These are phyloP conservation scores for Altica lythri DNA, from an alignment of 2,888 invertebrate genomes.

Conservation along the genomic window DNA sequence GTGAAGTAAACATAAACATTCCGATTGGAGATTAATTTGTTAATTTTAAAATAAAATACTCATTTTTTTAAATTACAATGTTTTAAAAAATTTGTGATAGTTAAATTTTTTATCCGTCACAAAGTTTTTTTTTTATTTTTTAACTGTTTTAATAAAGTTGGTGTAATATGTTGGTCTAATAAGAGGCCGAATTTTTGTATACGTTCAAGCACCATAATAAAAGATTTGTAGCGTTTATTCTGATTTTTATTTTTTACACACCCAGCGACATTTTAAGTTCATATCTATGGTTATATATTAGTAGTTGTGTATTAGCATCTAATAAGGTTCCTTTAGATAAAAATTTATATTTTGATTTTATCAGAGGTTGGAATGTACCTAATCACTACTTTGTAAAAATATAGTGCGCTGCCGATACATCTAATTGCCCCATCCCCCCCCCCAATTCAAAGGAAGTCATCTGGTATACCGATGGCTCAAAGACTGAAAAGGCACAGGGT, in stretches of 20 bases:
- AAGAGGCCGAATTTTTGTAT: slow-evolving; percentile 42
- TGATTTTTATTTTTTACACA: slow-evolving; percentile 29
- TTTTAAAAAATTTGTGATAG: slow-evolving; percentile 13
- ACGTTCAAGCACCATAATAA: slow-evolving; percentile 45
- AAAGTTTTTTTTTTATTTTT: slow-evolving; percentile 10
- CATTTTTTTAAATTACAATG: slow-evolving; percentile 6
- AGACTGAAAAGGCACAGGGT: too few relatives aligned
- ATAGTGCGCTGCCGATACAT: too few relatives aligned
- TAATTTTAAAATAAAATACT: slow-evolving; percentile 15
- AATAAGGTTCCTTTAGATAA: too few relatives aligned
- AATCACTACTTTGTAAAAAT: too few relatives aligned
- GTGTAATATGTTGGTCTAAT: slow-evolving; percentile 21
- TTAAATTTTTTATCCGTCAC: slow-evolving; percentile 9
- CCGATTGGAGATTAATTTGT: slow-evolving; percentile 9
- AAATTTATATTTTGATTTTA: too few relatives aligned
- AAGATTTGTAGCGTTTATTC: slow-evolving; percentile 44
- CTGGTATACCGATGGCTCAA: too few relatives aligned
- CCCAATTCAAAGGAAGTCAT: too few relatives aligned
- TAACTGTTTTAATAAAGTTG: slow-evolving; percentile 15
- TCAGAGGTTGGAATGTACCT: too few relatives aligned
- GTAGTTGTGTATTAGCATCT: too few relatives aligned
- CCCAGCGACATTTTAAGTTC: too few relatives aligned
- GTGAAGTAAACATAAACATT: slow-evolving; percentile 16
- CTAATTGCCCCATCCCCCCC: too few relatives aligned
- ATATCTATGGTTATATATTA: too few relatives aligned